Percentiles rank a stretch among this genome's conserved stretches.
phyloP scores from a whole-genome alignment of 2,113 vertebrate genomes.

The Hippocampus abdominalis region DNA sequence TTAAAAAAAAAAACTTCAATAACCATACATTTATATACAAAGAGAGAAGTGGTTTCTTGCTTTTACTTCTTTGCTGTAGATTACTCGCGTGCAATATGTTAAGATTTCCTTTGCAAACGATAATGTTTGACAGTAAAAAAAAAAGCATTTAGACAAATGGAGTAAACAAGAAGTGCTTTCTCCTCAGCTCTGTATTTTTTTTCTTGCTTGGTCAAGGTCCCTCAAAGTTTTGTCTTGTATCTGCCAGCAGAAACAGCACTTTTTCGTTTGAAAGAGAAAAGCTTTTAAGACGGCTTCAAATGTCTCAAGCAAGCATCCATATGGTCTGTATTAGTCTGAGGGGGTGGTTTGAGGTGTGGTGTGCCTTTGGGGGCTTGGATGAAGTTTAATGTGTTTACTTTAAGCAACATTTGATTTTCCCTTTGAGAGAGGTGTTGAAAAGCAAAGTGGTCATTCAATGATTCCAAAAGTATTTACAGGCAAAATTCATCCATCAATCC shows the following conservation, averaged over 20 bases:
- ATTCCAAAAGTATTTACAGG: neutral
- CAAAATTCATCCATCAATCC: neutral
- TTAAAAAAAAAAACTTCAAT: conserved; percentile 42
- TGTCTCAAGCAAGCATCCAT: conserved; percentile 44
- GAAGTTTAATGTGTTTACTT: conserved; percentile 44
- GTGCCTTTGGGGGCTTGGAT: conserved; percentile 8
- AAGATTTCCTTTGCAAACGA: conserved; percentile 29
- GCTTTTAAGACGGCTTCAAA: conserved; percentile 59
- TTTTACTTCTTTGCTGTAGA: conserved; percentile 32
- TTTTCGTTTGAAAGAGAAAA: conserved; percentile 65
- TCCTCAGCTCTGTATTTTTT: conserved; percentile 44
- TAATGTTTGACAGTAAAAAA: conserved; percentile 48
- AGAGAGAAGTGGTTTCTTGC: conserved; percentile 40
- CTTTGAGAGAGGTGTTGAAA: neutral
- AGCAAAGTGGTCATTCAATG: neutral
- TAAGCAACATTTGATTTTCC: conserved; percentile 28
- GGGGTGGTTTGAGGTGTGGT: conserved; percentile 23
- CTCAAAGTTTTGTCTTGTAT: conserved; percentile 42
- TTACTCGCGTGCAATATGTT: conserved; percentile 22
- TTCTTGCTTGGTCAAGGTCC: conserved; percentile 50
- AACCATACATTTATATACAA: conserved; percentile 62
- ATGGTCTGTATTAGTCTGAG: conserved; percentile 35
- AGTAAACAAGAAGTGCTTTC: conserved; percentile 52
- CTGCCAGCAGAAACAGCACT: conserved; percentile 59
- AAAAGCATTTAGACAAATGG: conserved; percentile 34